Evolutionary conservation across 2,888 invertebrate genomes (phyloP), one percentile per base, ranked within the genome.

Genomic region (Calameuta pallipes): DNA sequence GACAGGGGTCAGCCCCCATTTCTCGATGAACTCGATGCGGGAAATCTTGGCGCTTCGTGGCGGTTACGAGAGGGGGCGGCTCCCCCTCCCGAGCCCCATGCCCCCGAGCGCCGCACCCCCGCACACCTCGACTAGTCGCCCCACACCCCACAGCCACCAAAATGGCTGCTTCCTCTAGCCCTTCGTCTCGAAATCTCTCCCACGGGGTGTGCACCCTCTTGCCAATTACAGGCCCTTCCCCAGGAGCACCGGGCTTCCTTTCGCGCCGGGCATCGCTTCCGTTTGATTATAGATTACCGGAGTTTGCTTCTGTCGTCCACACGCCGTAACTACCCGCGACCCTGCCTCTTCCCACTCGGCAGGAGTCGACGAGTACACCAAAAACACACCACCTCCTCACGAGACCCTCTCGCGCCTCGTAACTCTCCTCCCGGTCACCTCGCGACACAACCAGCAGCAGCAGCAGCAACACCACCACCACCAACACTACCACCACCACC

Each of bases 1-100:
- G 96, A 97, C 97, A 95, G 97, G 97, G 95, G 97, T 97, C 94
- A 97, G 96, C 96, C 97, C 97, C 97, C 97, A 97, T 97, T 97
- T 96, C 95, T 97, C 97, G 94, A 97, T 95, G 94, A 97, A 97
- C 95, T 97, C 97, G 96, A 97, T 96, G 95, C 97, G 97, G 95
- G 97, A 97, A 98, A 97, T 97, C 96, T 96, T 96, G 96, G 94
- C 95, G 94, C 94, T 93, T 93, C 91, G 91, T 90, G 91, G 90
- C 89, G 90, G 89, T 91, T 93, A 93, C 93, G 93, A 93, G 93
- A 93, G 93, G 93, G 93, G 93, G 93, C 93, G 93, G 92, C 91
- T 93, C 93, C 93, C 93, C 93, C 93, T 93, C 93, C 93, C 93
- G 93, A 93, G 93, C 94, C 94, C 94, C 91, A 93, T 93, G 90